phyloP scores from a whole-genome alignment of 2,113 vertebrate genomes.

The Scomber scombrus region DNA sequence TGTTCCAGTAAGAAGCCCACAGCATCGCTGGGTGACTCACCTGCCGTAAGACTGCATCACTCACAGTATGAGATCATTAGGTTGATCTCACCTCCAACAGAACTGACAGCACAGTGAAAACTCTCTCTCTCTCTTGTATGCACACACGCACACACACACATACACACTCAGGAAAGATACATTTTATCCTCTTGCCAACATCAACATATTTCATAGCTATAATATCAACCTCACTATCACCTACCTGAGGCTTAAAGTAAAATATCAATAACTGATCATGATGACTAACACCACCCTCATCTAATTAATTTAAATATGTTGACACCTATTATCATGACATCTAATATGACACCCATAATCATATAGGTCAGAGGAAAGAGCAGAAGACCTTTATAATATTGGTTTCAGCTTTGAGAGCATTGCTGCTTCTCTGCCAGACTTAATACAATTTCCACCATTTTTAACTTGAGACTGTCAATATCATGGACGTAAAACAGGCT shows the following conservation, averaged over 20 bases:
- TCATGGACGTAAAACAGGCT: slow-evolving; percentile 1
- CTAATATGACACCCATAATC: too few relatives aligned
- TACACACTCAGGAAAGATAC: slow-evolving; percentile 16
- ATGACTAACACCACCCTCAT: slow-evolving; percentile 25
- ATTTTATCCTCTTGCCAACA: slow-evolving; percentile 14
- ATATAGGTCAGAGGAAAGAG: neutral
- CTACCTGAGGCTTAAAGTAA: neutral
- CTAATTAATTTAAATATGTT: slow-evolving; percentile 24
- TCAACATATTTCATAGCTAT: slow-evolving; percentile 14
- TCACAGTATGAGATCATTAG: slow-evolving; percentile 75
- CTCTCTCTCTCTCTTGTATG: neutral
- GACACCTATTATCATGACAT: slow-evolving; percentile 8
- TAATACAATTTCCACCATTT: neutral
- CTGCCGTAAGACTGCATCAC: slow-evolving; percentile 66
- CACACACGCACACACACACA: neutral
- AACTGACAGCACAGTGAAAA: slow-evolving; percentile 4
- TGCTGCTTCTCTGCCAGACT: neutral
- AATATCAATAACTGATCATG: slow-evolving; percentile 40
- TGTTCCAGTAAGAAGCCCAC: slow-evolving; percentile 74
- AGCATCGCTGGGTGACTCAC: slow-evolving; percentile 74
- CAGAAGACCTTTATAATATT: neutral
- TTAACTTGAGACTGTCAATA: neutral
- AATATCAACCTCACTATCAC: slow-evolving; percentile 23
- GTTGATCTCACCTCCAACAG: slow-evolving; percentile 43
- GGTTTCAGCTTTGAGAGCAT: neutral